These are phyloP conservation scores for Charanyca ferruginea DNA, from an alignment of 2,888 invertebrate genomes.

Conservation along the genomic window DNA sequence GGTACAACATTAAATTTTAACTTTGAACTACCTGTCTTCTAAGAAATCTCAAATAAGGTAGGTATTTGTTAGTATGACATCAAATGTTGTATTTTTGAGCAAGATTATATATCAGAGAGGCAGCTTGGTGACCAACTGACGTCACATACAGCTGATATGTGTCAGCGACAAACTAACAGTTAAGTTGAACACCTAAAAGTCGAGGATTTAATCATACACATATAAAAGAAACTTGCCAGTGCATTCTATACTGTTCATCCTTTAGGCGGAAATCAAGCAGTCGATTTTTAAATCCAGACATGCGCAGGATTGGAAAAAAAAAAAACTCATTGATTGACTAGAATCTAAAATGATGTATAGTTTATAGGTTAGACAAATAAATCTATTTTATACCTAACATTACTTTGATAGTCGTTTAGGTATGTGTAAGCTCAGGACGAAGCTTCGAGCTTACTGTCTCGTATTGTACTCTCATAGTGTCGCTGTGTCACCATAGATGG, in stretches of 20 bases:
- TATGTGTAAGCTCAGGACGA: slow-evolving; percentile 72
- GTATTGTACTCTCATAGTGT: slow-evolving; percentile 70
- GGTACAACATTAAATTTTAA: background rate
- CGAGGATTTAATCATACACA: slow-evolving; percentile 12
- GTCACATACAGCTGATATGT: background rate
- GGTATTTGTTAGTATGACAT: slow-evolving; percentile 21
- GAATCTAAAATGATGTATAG: slow-evolving; percentile 76
- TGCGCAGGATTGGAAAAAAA: slow-evolving; percentile 57
- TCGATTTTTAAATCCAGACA: slow-evolving; percentile 24
- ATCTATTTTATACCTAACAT: slow-evolving; percentile 87
- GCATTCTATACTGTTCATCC: slow-evolving; percentile 34
- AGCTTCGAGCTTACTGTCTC: slow-evolving; percentile 76
- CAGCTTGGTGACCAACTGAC: background rate
- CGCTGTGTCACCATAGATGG: slow-evolving; percentile 73
- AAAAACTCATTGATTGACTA: slow-evolving; percentile 77
- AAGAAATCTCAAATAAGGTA: no score
- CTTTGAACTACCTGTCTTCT: no score
- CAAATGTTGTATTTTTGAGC: slow-evolving; percentile 33
- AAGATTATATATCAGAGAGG: background rate
- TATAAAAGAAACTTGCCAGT: slow-evolving; percentile 2
- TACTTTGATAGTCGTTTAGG: slow-evolving; percentile 71
- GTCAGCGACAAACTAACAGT: background rate
- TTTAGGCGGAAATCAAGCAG: slow-evolving; percentile 13
- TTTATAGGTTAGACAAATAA: slow-evolving; percentile 84
- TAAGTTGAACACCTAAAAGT: background rate